Evolutionary conservation across 2,888 invertebrate genomes (phyloP).

Genomic region (Schrankia costaestrigalis): DNA sequence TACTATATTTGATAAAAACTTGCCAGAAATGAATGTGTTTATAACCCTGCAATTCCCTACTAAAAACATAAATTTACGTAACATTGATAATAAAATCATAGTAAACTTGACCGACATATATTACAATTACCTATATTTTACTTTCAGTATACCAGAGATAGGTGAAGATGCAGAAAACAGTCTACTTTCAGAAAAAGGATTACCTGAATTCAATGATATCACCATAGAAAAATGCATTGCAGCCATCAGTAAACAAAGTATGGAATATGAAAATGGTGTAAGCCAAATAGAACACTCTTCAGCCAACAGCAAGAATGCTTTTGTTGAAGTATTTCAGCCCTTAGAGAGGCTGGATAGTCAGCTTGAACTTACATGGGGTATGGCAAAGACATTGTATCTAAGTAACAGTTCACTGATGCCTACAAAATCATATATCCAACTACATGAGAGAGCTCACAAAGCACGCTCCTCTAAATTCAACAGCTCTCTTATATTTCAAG

Average conservation of each 20-base stretch:
- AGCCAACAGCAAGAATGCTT: constrained; percentile 79
- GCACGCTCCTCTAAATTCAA: constrained; percentile 88
- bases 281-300: constrained; percentile 82
- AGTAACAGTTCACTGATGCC: constrained; percentile 91
- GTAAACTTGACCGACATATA: too few relatives aligned
- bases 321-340: constrained; percentile 85
- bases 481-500: constrained; percentile 84
- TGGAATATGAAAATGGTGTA: constrained; percentile 90
- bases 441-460: constrained; percentile 88
- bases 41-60: too few relatives aligned
- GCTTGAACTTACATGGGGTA: constrained; percentile 91
- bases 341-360: constrained; percentile 87
- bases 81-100: too few relatives aligned
- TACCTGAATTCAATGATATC: constrained; percentile 90
- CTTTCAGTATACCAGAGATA: constrained; percentile 87
- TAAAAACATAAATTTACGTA: too few relatives aligned
- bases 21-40: too few relatives aligned
- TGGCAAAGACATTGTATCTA: constrained; percentile 90
- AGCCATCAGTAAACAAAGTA: constrained; percentile 89
- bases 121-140: not conserved
- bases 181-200: constrained; percentile 85
- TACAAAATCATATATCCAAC: constrained; percentile 87
- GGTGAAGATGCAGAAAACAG: constrained; percentile 91
- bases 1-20: too few relatives aligned
- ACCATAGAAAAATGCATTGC: constrained; percentile 92